Evolutionary conservation across 2,888 invertebrate species (phyloP), one percentile per base, ranked within the genome.

Genomic region (Drosophila acutilabella): DNA sequence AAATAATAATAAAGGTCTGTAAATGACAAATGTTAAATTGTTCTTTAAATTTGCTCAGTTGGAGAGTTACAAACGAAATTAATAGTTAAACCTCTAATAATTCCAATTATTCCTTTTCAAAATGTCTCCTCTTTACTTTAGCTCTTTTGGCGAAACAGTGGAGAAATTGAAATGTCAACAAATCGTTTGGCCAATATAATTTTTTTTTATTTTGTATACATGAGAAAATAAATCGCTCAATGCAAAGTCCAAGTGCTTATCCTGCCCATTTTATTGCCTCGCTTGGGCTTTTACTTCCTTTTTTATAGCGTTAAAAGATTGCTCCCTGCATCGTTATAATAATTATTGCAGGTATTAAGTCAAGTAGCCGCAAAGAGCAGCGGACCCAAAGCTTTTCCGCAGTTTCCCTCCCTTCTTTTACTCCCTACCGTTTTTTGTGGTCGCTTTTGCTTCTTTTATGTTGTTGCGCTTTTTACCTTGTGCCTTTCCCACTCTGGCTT

Each of bases 331-430:
- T 82, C 78, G 88, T 85, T 85, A 85, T 81, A 85, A 88, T 84
- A 84, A 84, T 84, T 84, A 84, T 84, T 84, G 84, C 88, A 84
- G 84, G 84, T 87, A 85, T 88, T 88, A 87, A 87, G 88, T 84
- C 88, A 87, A 83, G 87, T 83, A 83, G 82, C 87, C 82, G 67
- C 84, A 83, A 81, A 83, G 79, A 73, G 86, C 30, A 40, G 20
- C 14, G 14, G 54, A 47, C 44, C 56, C 58, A 42, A 64, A 70
- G 57, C 69, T 47, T 10, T 26, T 64, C 44, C 66, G 40, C 30
- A 26, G 7, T 6, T 30, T 30, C 8, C 30, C 30, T n/a, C 30
- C 30, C 23, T 6, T 8, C 30, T 6, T 8, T 8, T 6, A 30
- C 38, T 47, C 33, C 14, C 53, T 33, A 23, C 50, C 45, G 44